These are phyloP conservation scores for Catharus ustulatus DNA, from an alignment of 2,797 vertebrate species.

Conservation along the genomic window DNA sequence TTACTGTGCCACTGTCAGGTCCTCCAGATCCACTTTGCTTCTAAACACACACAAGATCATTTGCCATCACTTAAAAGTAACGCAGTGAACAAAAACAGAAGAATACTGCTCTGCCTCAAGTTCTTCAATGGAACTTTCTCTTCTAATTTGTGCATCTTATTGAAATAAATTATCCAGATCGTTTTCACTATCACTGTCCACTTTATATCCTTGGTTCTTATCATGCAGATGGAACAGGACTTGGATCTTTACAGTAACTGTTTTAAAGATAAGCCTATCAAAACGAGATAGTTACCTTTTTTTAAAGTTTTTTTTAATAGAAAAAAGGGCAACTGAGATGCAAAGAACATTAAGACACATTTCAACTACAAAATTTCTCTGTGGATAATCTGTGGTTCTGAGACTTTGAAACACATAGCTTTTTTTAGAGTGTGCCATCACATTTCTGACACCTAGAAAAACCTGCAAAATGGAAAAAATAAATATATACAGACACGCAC, in stretches of 20 bases:
- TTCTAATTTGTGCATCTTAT: not conserved
- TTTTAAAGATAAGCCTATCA: not conserved
- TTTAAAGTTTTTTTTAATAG: not conserved
- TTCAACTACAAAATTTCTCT: not conserved
- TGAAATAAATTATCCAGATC: not conserved
- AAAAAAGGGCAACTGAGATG: not conserved
- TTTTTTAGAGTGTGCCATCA: not conserved
- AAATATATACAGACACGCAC: not conserved
- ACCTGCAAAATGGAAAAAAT: not conserved
- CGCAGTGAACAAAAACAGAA: accelerated
- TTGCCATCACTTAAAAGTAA: not conserved
- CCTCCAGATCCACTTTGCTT: not conserved
- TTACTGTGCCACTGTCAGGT: not conserved
- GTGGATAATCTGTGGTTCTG: not conserved
- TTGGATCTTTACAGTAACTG: not conserved
- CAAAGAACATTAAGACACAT: not conserved
- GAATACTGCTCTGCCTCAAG: not conserved
- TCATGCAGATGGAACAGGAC: not conserved
- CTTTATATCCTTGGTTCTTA: not conserved
- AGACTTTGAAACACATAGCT: not conserved
- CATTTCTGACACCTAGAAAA: not conserved
- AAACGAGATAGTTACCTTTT: not conserved
- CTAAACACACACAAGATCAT: accelerated
- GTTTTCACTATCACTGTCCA: not conserved
- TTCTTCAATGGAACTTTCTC: not conserved